A percentile compares a stretch with the other conserved stretches of the same genome.
These are phyloP conservation scores for Tretioscincus oriximinensis DNA, from an alignment of 2,113 vertebrate genomes.

Conservation along the genomic window DNA sequence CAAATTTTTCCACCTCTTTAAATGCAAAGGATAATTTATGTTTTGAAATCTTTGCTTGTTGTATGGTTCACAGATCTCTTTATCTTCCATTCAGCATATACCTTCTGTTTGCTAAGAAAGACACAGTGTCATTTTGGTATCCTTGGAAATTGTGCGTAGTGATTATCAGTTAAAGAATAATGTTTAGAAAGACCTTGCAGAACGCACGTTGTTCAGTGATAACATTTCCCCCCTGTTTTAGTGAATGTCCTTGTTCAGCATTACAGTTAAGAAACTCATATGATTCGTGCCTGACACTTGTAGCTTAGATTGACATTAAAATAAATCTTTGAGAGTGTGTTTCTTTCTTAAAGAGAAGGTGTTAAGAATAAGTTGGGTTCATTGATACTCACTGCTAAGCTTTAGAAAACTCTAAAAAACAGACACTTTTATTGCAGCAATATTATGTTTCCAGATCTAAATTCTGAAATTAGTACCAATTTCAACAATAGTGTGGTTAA, in stretches of 20 bases:
- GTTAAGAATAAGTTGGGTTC: background rate
- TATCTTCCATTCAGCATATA: background rate
- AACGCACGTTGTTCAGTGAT: background rate
- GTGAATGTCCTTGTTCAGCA: constrained; percentile 9
- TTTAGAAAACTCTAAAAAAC: background rate
- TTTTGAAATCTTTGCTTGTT: background rate
- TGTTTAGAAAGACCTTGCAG: constrained; percentile 14
- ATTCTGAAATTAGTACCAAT: background rate
- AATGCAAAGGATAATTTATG: background rate
- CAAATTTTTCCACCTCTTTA: background rate
- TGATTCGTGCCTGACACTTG: background rate
- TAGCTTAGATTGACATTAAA: constrained; percentile 3
- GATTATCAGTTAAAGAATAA: constrained; percentile 14
- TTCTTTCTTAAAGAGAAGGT: background rate
- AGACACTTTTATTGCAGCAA: background rate
- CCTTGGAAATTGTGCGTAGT: background rate
- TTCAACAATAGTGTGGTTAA: constrained; percentile 17
- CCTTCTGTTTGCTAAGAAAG: background rate
- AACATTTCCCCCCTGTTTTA: constrained; percentile 2
- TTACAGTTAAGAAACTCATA: constrained; percentile 8
- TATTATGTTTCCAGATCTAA: background rate
- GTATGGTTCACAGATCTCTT: background rate
- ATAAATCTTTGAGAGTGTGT: background rate
- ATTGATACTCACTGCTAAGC: background rate
- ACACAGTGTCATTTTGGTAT: background rate